Percentiles rank a stretch among this genome's conserved stretches.
Evolutionary conservation across 2,113 vertebrate genomes (phyloP).

Genomic region (Empidonax traillii): DNA sequence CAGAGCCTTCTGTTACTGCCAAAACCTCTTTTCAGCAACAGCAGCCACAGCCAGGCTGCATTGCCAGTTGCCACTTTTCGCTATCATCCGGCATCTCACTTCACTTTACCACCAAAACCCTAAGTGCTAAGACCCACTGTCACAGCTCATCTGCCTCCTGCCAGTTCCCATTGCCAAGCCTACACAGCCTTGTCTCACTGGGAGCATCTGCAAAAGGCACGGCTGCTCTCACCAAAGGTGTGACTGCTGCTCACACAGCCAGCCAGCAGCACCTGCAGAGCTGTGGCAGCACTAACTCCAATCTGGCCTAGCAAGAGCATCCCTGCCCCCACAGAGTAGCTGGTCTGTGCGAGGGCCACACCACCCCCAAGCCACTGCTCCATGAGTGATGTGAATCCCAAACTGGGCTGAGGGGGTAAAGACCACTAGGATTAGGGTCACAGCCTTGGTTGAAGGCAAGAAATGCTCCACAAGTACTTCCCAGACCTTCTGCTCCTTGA

Average conservation of each 20-base stretch:
- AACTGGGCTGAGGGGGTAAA: background rate
- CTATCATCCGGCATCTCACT: background rate
- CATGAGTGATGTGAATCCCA: rapidly evolving
- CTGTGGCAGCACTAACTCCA: background rate
- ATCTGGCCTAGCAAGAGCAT: background rate
- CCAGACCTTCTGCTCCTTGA: background rate
- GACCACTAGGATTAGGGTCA: background rate
- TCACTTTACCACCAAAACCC: background rate
- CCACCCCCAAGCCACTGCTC: background rate
- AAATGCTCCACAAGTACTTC: background rate
- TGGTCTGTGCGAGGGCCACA: background rate
- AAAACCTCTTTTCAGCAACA: background rate
- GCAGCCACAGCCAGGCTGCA: background rate
- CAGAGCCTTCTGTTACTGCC: background rate
- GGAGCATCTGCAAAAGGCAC: background rate
- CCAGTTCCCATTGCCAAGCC: background rate
- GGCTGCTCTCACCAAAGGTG: background rate
- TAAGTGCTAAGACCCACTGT: background rate
- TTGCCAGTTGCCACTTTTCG: background rate
- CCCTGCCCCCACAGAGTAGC: rapidly evolving
- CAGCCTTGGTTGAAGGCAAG: background rate
- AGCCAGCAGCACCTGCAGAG: background rate
- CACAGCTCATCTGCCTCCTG: background rate
- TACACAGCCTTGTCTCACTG: background rate
- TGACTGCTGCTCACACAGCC: background rate